Conservation (phyloP, 2,113 vertebrate species). For the Boulengeromyrus knoepffleri region DNA sequence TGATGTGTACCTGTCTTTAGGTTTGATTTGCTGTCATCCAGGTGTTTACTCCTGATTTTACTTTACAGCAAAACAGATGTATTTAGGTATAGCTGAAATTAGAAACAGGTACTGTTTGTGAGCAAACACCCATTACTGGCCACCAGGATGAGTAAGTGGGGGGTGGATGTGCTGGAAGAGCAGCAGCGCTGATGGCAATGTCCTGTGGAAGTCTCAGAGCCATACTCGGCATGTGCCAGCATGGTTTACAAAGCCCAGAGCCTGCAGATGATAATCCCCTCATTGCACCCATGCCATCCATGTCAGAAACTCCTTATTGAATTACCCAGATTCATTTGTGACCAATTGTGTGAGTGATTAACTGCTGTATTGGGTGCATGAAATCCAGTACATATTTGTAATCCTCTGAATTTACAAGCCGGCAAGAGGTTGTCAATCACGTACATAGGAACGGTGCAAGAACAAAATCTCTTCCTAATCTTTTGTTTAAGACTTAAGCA, state of each 20-base stretch:
- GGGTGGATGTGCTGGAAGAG: too few relatives aligned
- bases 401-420: conserved; percentile 90
- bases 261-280: conserved; percentile 60
- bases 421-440: conserved; percentile 96
- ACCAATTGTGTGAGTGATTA: conserved; percentile 76
- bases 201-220: conserved; percentile 35
- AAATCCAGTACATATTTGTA: conserved; percentile 88
- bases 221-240: conserved; percentile 40
- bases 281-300: conserved; percentile 58
- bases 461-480: conserved; percentile 91
- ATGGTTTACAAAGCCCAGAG: conserved; percentile 63
- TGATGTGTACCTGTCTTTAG: background rate
- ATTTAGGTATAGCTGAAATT: background rate
- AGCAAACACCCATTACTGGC: background rate
- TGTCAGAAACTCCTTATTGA: conserved; percentile 70
- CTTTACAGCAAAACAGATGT: background rate
- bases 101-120: background rate
- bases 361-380: conserved; percentile 77
- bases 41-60: background rate
- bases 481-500: conserved; percentile 92
- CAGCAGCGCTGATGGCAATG: background rate
- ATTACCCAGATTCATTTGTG: conserved; percentile 94
- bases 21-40: background rate
- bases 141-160: background rate
- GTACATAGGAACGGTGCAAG: conserved; percentile 93